Conservation (phyloP, 2,113 vertebrate genomes). For the Copsychus sechellarum region DNA sequence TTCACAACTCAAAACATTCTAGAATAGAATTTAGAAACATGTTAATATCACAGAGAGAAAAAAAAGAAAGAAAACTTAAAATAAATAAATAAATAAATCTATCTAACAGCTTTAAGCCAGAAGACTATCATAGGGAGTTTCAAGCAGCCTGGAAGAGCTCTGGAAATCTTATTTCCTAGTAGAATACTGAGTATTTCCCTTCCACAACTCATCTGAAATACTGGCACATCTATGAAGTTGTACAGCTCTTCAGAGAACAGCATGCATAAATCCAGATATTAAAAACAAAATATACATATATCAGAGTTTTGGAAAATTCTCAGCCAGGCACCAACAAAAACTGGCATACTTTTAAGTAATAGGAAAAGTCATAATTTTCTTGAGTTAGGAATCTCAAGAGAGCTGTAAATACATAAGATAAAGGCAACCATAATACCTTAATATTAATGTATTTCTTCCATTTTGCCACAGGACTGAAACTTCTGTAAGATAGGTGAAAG, state of each 20-base stretch:
- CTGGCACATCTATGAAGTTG: background rate
- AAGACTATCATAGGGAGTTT: background rate
- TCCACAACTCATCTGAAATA: background rate
- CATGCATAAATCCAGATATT: background rate
- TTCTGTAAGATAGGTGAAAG: background rate
- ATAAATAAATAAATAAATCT: background rate
- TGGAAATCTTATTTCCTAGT: background rate
- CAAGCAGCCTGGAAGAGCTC: background rate
- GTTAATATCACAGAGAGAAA: background rate
- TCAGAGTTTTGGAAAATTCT: background rate
- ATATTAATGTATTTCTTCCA: background rate
- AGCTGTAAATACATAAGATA: background rate
- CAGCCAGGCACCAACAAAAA: background rate
- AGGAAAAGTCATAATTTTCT: background rate
- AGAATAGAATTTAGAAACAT: background rate
- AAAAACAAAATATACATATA: background rate
- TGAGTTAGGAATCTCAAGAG: background rate
- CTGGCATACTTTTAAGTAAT: background rate
- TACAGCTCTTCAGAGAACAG: background rate
- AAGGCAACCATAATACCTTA: background rate
- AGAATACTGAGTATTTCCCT: background rate
- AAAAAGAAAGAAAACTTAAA: background rate
- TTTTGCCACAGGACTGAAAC: background rate
- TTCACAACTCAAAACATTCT: conserved; percentile 17
- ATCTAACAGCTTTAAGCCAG: background rate